These are phyloP conservation scores for Spongilla lacustris DNA, from an alignment of 37 sponge, comb jelly and placozoan species.

Conservation along the genomic window DNA sequence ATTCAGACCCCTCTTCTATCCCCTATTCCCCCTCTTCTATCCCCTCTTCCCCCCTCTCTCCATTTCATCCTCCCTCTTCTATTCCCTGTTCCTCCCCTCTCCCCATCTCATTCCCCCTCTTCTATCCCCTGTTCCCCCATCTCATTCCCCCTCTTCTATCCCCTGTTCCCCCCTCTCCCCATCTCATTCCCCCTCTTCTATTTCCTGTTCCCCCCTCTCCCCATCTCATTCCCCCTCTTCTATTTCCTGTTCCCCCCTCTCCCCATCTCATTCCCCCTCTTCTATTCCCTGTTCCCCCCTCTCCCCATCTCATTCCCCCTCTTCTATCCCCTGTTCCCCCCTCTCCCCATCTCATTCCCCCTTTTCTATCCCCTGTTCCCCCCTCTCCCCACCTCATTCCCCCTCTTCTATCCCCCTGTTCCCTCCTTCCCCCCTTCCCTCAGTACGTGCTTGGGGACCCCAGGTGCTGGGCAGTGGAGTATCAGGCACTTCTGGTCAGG, in stretches of 20 bases:
- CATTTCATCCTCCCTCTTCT: too few relatives aligned
- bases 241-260: neutral
- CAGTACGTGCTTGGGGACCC: slow-evolving; percentile 62
- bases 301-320: neutral
- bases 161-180: neutral
- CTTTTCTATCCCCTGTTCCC: too few relatives aligned
- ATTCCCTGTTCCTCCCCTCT: too few relatives aligned
- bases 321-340: neutral
- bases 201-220: neutral
- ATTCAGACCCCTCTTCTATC: neutral
- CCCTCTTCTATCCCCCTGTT: too few relatives aligned
- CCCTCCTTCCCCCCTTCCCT: neutral
- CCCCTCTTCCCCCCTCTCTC: too few relatives aligned
- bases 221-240: neutral
- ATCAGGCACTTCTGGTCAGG: slow-evolving; percentile 51
- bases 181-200: neutral
- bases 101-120: neutral
- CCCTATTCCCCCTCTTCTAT: too few relatives aligned
- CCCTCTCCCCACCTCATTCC: too few relatives aligned
- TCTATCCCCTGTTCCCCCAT: too few relatives aligned
- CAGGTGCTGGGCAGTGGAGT: slow-evolving; percentile 68
- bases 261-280: neutral
- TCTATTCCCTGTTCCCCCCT: neutral
- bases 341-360: neutral
- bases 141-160: too few relatives aligned